phyloP scores from a whole-genome alignment of 2,113 vertebrate species.

The Synodontis membranacea region DNA sequence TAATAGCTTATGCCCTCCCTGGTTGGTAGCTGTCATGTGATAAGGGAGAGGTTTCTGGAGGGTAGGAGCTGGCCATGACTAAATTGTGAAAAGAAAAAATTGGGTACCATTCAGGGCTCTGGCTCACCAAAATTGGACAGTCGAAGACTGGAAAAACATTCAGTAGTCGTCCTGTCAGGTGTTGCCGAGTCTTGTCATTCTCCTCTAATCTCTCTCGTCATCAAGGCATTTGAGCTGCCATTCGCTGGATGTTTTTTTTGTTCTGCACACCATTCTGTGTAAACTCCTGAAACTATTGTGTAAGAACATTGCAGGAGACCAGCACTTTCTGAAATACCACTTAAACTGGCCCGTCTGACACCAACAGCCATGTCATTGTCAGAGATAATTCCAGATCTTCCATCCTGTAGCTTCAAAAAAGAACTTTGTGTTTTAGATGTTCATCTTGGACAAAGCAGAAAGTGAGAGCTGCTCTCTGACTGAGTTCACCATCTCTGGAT shows the following conservation, averaged over 20 bases:
- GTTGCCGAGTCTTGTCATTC: background rate
- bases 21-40: too few relatives aligned
- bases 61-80: too few relatives aligned
- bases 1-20: too few relatives aligned
- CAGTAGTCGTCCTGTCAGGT: background rate
- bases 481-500: slow-evolving; percentile 94
- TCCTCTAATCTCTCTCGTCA: background rate
- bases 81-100: too few relatives aligned
- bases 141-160: background rate
- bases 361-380: background rate
- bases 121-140: background rate
- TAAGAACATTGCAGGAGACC: background rate
- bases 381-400: background rate
- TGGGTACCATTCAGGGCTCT: too few relatives aligned
- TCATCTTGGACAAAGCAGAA: slow-evolving; percentile 86
- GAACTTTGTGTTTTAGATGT: slow-evolving; percentile 82
- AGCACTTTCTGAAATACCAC: background rate
- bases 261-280: background rate
- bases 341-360: background rate
- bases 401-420: background rate
- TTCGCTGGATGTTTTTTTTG: background rate
- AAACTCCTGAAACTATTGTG: background rate
- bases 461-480: slow-evolving; percentile 85
- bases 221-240: background rate
- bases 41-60: too few relatives aligned